Conservation (phyloP, 2,888 invertebrate species). For the Dione vanillae region DNA sequence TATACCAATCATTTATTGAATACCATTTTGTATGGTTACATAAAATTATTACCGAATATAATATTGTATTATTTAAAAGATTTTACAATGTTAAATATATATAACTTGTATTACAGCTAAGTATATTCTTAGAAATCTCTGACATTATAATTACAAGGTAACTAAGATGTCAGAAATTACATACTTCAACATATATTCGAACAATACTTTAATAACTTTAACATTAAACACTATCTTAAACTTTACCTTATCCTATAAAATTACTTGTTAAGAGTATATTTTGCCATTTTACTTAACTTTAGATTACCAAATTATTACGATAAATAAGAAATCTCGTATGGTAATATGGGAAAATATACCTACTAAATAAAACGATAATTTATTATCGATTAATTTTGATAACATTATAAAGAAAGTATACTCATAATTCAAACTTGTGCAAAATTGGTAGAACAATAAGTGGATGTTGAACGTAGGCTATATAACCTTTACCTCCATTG, state of each 20-base stretch:
- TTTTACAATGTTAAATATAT: no score
- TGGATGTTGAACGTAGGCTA: slow-evolving; percentile 25
- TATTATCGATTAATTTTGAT: slow-evolving; percentile 12
- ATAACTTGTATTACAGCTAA: no score
- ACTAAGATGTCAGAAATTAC: background rate
- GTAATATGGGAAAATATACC: no score
- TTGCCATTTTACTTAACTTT: no score
- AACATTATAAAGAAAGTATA: background rate
- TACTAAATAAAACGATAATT: no score
- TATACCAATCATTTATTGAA: slow-evolving; percentile 10
- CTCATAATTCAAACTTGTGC: slow-evolving; percentile 31
- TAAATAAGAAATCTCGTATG: no score
- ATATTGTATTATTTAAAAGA: no score
- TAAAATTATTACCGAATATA: background rate
- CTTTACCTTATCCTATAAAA: no score
- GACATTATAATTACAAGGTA: background rate
- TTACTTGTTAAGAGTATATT: no score
- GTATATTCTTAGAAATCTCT: background rate
- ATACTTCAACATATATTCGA: background rate
- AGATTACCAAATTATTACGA: no score
- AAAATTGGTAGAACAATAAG: slow-evolving; percentile 24
- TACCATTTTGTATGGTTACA: background rate
- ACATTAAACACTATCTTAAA: no score
- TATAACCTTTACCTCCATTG: slow-evolving; percentile 42
- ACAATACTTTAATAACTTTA: background rate